Conservation (phyloP, 2,888 invertebrate genomes). For the Rhimphoctona megacephalus region DNA sequence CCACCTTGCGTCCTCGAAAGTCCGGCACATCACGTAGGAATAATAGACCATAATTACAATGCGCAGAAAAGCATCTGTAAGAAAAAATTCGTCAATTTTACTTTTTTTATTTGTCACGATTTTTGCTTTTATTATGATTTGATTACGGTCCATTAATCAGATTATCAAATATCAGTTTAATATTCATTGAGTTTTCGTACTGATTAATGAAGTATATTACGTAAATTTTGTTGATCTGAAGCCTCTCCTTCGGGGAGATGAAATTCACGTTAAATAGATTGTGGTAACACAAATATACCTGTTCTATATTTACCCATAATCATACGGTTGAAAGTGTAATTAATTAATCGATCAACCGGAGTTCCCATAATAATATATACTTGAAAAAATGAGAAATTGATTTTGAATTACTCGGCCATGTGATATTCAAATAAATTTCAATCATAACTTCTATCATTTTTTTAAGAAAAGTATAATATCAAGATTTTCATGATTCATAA, state of each 20-base stretch:
- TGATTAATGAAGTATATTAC: not conserved
- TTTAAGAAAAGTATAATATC: too few relatives aligned
- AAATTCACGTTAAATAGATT: not conserved
- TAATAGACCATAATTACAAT: conserved; percentile 53
- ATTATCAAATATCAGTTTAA: not conserved
- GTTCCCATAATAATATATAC: not conserved
- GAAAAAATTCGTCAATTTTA: not conserved
- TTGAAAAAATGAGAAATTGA: not conserved
- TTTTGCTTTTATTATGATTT: not conserved
- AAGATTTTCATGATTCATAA: too few relatives aligned
- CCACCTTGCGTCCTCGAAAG: conserved; percentile 16
- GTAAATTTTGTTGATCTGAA: not conserved
- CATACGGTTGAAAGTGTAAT: not conserved
- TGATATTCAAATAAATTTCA: not conserved
- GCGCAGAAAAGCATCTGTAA: conserved; percentile 15
- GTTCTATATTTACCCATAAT: not conserved
- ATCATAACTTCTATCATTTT: too few relatives aligned
- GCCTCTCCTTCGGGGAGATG: not conserved
- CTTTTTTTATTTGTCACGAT: not conserved
- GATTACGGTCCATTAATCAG: not conserved
- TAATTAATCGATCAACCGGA: conserved; percentile 1
- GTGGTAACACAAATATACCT: not conserved
- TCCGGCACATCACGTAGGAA: conserved; percentile 20
- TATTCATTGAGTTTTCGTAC: not conserved
- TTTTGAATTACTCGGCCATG: not conserved